These are phyloP conservation scores for Leucoraja ocellata DNA, from an alignment of 2,797 vertebrate genomes.

Conservation along the genomic window DNA sequence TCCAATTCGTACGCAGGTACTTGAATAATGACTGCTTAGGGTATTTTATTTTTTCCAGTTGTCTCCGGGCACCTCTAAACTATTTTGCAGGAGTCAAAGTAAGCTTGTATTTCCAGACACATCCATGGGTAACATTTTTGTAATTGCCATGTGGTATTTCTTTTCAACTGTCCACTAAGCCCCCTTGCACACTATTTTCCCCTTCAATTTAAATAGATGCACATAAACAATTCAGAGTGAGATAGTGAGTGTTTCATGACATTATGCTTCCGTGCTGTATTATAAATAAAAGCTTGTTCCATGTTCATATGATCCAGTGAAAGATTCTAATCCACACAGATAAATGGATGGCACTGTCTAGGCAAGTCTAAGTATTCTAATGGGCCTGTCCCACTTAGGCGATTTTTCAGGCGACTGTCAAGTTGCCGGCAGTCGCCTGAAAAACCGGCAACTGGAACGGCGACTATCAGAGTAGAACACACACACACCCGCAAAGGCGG, in stretches of 20 bases:
- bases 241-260: neutral
- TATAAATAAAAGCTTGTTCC: neutral
- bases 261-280: neutral
- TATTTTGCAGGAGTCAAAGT: neutral
- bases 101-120: neutral
- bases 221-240: neutral
- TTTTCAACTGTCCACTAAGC: too few relatives aligned
- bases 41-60: neutral
- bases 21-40: neutral
- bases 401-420: too few relatives aligned
- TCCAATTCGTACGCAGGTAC: slow-evolving; percentile 74
- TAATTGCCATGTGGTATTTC: neutral
- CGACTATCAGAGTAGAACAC: too few relatives aligned
- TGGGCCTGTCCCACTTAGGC: too few relatives aligned
- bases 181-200: too few relatives aligned
- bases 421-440: too few relatives aligned
- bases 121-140: neutral
- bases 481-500: too few relatives aligned
- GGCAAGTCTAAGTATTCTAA: neutral
- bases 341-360: neutral
- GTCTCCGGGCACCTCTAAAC: neutral
- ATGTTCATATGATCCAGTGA: neutral
- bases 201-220: neutral
- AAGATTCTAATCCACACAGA: neutral
- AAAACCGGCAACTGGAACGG: too few relatives aligned